A percentile compares a stretch with the other conserved stretches of the same genome.
phyloP scores from a whole-genome alignment of 2,113 vertebrate genomes.

The Thunnus thynnus region DNA sequence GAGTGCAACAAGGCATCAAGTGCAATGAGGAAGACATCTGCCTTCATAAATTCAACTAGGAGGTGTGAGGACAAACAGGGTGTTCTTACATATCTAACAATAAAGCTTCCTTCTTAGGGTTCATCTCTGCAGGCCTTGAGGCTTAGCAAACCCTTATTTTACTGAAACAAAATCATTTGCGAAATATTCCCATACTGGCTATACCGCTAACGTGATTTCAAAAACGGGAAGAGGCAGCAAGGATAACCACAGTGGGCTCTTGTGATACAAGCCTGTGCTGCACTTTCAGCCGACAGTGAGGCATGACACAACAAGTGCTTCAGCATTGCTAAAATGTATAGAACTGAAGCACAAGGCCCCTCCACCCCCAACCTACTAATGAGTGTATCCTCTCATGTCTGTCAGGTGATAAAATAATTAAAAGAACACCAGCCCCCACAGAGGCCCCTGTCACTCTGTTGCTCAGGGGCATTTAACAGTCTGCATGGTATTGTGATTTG shows the following conservation, averaged over 20 bases:
- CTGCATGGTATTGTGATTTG: background rate
- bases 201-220: background rate
- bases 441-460: background rate
- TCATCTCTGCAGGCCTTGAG: background rate
- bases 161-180: background rate
- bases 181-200: background rate
- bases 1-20: background rate
- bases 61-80: background rate
- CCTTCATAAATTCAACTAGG: background rate
- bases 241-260: background rate
- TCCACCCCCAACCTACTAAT: background rate
- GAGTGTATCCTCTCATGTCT: background rate
- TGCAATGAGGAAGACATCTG: background rate
- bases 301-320: constrained; percentile 58
- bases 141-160: background rate
- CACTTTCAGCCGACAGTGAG: constrained; percentile 31
- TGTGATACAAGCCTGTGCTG: constrained; percentile 14
- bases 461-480: background rate
- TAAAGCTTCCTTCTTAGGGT: background rate
- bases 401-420: constrained; percentile 14
- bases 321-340: constrained; percentile 18
- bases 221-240: background rate
- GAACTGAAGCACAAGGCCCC: constrained; percentile 21
- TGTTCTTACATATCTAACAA: constrained; percentile 7
- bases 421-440: background rate